Percentiles rank a stretch among this genome's conserved stretches.
These are phyloP conservation scores for Prosopocoilus inquinatus DNA, from an alignment of 2,888 invertebrate species.

Conservation along the genomic window DNA sequence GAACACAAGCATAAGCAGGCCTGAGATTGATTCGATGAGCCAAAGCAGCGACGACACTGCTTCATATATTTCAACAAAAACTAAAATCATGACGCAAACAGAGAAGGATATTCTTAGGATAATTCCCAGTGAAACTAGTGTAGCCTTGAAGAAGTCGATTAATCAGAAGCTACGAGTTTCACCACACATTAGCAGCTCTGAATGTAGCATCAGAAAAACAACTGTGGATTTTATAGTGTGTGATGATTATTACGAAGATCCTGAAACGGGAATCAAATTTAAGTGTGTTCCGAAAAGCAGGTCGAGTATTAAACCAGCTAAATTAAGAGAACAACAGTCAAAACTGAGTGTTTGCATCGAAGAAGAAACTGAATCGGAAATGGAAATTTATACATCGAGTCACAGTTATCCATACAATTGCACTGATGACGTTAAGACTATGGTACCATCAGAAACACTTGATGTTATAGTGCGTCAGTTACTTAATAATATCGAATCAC, in stretches of 20 bases:
- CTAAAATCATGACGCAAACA: constrained; percentile 11
- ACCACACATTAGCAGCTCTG: neutral
- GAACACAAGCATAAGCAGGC: too few species aligned
- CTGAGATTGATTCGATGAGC: too few species aligned
- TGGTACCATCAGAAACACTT: constrained; percentile 17
- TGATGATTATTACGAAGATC: constrained; percentile 20
- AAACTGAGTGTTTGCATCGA: constrained; percentile 20
- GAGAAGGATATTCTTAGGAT: constrained; percentile 19
- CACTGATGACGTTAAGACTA: constrained; percentile 9
- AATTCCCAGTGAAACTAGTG: constrained; percentile 17
- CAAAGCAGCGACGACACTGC: too few species aligned
- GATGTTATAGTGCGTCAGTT: constrained; percentile 17
- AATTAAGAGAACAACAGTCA: constrained; percentile 17
- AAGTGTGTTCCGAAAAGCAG: constrained; percentile 11
- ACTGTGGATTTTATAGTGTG: constrained; percentile 11
- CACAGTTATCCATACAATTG: constrained; percentile 13
- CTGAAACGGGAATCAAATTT: constrained; percentile 19
- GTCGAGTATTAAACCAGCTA: neutral
- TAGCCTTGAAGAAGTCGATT: constrained; percentile 17
- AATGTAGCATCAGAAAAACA: neutral
- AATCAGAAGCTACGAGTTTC: constrained; percentile 14
- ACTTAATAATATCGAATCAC: constrained; percentile 9
- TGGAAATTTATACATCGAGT: constrained; percentile 5
- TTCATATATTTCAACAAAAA: neutral
- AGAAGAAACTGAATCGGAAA: constrained; percentile 20